These are phyloP conservation scores for Synanthedon andrenaeformis DNA, from an alignment of 2,888 invertebrate genomes.

Conservation along the genomic window DNA sequence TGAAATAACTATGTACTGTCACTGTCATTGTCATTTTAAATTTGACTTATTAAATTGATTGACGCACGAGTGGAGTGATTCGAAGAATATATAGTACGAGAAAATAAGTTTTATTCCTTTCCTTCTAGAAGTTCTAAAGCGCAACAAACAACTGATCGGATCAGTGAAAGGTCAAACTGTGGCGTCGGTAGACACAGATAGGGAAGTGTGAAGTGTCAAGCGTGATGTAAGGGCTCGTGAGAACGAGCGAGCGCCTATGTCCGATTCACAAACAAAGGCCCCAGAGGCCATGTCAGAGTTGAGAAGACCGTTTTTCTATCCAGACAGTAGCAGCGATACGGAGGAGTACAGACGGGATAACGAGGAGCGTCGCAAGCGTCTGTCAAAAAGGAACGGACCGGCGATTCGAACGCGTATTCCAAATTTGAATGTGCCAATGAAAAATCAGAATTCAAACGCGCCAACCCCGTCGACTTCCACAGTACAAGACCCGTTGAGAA, in stretches of 20 bases:
- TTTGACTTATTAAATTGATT: no score
- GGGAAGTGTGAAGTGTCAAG: slow-evolving; percentile 30
- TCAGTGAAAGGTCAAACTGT: no score
- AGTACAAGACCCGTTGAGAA: slow-evolving; percentile 37
- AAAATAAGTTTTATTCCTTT: no score
- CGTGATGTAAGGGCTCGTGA: slow-evolving; percentile 55
- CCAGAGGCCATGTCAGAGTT: slow-evolving; percentile 50
- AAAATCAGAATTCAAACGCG: slow-evolving; percentile 39
- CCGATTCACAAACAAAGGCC: slow-evolving; percentile 48
- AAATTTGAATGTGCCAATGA: slow-evolving; percentile 39
- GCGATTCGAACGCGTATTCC: slow-evolving; percentile 33
- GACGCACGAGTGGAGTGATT: no score
- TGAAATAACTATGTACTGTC: no score
- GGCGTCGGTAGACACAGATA: slow-evolving; percentile 8
- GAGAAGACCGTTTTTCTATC: slow-evolving; percentile 56
- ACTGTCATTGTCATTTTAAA: no score
- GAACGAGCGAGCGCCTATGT: slow-evolving; percentile 50
- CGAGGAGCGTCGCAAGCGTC: slow-evolving; percentile 75
- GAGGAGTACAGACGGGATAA: slow-evolving; percentile 80
- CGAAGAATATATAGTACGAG: no score
- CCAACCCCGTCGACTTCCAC: slow-evolving; percentile 49
- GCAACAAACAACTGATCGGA: no score
- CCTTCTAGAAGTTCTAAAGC: no score
- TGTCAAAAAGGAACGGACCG: slow-evolving; percentile 53
- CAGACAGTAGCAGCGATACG: slow-evolving; percentile 86